Evolutionary conservation across 2,797 vertebrate genomes (phyloP), one percentile per base, ranked within the genome.

Genomic region (Acipenser transmontanus): DNA sequence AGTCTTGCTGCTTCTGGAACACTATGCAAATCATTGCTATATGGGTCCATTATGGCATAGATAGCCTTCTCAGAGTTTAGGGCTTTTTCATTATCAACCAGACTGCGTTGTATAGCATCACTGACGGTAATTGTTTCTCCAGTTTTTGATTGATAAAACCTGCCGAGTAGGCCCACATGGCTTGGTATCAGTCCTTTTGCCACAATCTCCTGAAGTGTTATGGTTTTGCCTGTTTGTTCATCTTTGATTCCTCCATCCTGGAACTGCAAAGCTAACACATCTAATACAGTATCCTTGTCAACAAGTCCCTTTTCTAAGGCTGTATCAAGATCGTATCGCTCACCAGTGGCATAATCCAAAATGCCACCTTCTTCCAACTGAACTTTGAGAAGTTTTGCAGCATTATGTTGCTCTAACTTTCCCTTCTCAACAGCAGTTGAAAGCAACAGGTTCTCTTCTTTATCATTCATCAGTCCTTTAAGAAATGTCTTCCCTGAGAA

Each of bases 331-430:
- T 74, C 73, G 51, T 77, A 78, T 57, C 51, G 54, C n/a, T 68
- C 77, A 68, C 71, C 81, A 67, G 80, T 81, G 34, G 76, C 69
- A 2, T 77, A 75, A 62, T 82, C 80, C 68, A 78, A 77, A 76
- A 77, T 69, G 7, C 67, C 69, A 9, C 59, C 77, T 71, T 83
- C 82, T 50, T 84, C 77, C 62, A 74, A 61, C 65, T 85, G 81
- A 10, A 69, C 70, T 69, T 69, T 76, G 49, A 81, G 14, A 66
- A 79, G 74, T 54, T 69, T 56, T 61, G 77, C 47, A 49, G 72
- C 70, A 69, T 61, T 62, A 20, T 77, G 70, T 65, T 61, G 69
- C 49, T 84, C 80, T 59, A 61, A 67, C 68, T 77, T 74, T 47
- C 34, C 34, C 13, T 78, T 64, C 34, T 56, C 63, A 61, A 11